phyloP scores from a whole-genome alignment of 2,113 vertebrate genomes.

The Gadus macrocephalus region DNA sequence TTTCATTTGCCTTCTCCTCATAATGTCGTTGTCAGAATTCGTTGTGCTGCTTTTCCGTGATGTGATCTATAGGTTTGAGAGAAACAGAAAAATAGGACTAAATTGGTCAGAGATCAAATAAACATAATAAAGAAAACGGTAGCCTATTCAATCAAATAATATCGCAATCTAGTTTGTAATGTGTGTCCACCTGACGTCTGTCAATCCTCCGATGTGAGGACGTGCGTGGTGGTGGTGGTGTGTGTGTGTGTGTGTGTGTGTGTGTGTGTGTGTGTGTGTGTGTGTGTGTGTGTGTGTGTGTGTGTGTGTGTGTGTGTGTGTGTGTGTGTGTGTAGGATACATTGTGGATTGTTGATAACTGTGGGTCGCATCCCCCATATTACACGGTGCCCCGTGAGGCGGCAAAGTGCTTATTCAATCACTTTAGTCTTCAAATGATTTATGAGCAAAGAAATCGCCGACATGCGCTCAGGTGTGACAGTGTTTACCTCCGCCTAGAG shows the following conservation, averaged over 20 bases:
- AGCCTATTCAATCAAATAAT: background rate
- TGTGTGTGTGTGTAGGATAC: conserved; percentile 31
- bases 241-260: too few relatives aligned
- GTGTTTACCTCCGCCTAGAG: conserved; percentile 48
- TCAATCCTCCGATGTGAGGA: background rate
- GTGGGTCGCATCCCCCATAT: conserved; percentile 31
- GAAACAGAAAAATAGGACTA: conserved; percentile 26
- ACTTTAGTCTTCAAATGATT: conserved; percentile 44
- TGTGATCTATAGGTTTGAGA: conserved; percentile 81
- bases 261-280: too few relatives aligned
- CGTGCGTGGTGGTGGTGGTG: too few relatives aligned
- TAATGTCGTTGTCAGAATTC: conserved; percentile 78
- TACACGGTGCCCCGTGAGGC: conserved; percentile 53
- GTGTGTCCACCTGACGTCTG: conserved; percentile 27
- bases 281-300: too few relatives aligned
- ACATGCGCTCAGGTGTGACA: conserved; percentile 46
- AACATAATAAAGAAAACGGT: background rate
- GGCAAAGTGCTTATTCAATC: conserved; percentile 61
- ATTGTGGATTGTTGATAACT: conserved; percentile 51
- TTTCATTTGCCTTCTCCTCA: conserved; percentile 43
- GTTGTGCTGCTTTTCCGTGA: conserved; percentile 86
- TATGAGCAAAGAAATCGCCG: conserved; percentile 44
- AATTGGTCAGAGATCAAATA: conserved; percentile 19
- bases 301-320: too few relatives aligned
- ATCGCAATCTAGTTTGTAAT: conserved; percentile 44